Percentiles rank a stretch among this genome's conserved stretches.
These are phyloP conservation scores for Achroia grisella DNA, from an alignment of 1,140 invertebrate genomes.

Conservation along the genomic window DNA sequence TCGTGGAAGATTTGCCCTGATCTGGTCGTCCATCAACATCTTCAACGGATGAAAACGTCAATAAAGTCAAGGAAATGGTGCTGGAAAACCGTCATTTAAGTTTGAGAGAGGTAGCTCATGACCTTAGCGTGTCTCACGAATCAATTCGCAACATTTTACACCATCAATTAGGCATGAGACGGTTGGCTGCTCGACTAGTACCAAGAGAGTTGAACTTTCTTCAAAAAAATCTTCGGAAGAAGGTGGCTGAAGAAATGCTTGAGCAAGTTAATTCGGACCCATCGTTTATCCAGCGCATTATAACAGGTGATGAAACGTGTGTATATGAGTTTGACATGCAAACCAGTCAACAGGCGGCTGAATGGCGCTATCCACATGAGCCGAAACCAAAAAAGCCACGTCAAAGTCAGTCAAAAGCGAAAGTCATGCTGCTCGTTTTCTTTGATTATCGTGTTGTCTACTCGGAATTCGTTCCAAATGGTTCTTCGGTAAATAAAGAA, in stretches of 20 bases:
- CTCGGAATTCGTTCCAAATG: slow-evolving; percentile 26
- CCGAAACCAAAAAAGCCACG: slow-evolving; percentile 2
- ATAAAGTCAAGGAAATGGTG: slow-evolving; percentile 25
- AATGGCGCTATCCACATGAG: background rate
- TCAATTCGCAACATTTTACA: no score
- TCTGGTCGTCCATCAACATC: slow-evolving; percentile 30
- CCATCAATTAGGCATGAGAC: background rate
- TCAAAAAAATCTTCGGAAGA: background rate
- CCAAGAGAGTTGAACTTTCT: slow-evolving; percentile 1
- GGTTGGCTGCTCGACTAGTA: background rate
- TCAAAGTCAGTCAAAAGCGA: slow-evolving; percentile 2
- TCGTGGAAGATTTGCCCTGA: slow-evolving; percentile 26
- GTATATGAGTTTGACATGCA: background rate
- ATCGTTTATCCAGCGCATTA: background rate
- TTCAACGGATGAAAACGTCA: slow-evolving; percentile 26
- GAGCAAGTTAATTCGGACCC: slow-evolving; percentile 3
- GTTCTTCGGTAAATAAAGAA: slow-evolving; percentile 35
- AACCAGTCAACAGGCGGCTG: background rate
- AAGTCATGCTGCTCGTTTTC: slow-evolving; percentile 4
- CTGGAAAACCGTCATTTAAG: no score
- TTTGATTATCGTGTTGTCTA: slow-evolving; percentile 4
- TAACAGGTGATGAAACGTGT: background rate
- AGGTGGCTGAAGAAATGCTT: background rate
- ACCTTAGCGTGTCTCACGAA: background rate
- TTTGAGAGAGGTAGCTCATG: background rate